Base-by-base conservation (phyloP, 2,113 vertebrate genomes). In the Eidolon helvum region DNA sequence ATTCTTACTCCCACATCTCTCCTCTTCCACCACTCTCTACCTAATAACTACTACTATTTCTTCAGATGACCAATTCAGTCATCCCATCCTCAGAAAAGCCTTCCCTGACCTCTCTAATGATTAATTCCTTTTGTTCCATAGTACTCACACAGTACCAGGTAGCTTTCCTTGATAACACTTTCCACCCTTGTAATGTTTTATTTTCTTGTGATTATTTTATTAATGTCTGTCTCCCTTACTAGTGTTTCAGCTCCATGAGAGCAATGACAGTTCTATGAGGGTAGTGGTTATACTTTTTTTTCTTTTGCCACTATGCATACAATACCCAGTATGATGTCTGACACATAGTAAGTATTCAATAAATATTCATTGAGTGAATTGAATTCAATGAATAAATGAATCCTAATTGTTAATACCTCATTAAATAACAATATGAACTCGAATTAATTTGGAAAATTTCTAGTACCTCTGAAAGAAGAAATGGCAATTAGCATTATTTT, bases 361-460 rank as follows among this genome's bases (percentile, higher is more conserved):
- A 90, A 86, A 80, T 90, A 86, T 50, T 59, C 71, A 59, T 35
- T 74, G 87, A 94, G 66, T 53, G 16, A 95, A 82, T 24, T 65
- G 33, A 94, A 95, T 82, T 78, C 16, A 30, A 3, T 83, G 57
- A 89, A 43, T 59, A n/a, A 74, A 33, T 88, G n/a, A 90, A 85
- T 68, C 59, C 66, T 79, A 79, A 63, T 68, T 79, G 48, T 87
- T 65, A 78, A 72, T 61, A 82, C 24, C 10, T 40, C 35, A n/a
- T 45, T 87, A 94, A 91, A 26, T 66, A 79, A 66, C 18, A 65
- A 53, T 35, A n/a, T 28, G 72, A 55, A 78, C 38, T 86, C 88
- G 15, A 82, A 77, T 92, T 96, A 89, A 85, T 87, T 63, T 96
- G 57, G 61, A 84, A 93, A 87, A 7, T 55, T 87, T 78, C 68